Evolutionary conservation across 1,140 invertebrate genomes (phyloP).

Genomic region (Cryptotermes secundus): DNA sequence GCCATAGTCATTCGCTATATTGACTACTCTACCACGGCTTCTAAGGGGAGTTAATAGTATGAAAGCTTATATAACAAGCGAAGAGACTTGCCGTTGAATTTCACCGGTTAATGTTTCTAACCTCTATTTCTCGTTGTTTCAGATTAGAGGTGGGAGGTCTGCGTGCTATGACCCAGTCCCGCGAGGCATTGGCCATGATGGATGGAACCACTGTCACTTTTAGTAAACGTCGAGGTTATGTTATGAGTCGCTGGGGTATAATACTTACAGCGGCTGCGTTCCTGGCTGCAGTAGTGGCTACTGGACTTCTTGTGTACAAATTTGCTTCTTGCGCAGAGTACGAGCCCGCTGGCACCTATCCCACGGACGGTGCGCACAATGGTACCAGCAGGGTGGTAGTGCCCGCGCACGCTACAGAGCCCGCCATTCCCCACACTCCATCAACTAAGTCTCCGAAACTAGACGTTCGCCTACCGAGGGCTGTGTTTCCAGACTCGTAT

Average conservation of each 20-base stretch:
- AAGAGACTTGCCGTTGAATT: no score
- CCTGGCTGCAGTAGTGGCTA: conserved; percentile 55
- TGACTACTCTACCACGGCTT: no score
- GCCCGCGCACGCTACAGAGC: conserved; percentile 46
- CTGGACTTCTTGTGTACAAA: conserved; percentile 67
- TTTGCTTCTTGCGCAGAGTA: conserved; percentile 57
- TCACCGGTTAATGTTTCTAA: no score
- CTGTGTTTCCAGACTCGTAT: conserved; percentile 66
- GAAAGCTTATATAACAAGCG: no score
- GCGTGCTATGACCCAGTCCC: conserved; percentile 47
- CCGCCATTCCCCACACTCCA: conserved; percentile 43
- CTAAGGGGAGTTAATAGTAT: no score
- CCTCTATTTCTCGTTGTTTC: neutral
- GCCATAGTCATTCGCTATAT: no score
- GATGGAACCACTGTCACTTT: conserved; percentile 49
- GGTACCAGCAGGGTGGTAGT: neutral
- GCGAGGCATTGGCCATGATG: conserved; percentile 50
- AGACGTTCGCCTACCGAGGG: conserved; percentile 66
- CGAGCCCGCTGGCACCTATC: neutral
- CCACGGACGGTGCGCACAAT: neutral
- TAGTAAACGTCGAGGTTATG: conserved; percentile 48
- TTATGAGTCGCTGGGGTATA: conserved; percentile 49
- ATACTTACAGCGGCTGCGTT: conserved; percentile 54
- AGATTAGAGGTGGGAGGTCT: neutral
- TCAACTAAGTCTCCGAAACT: conserved; percentile 46